Percentiles rank a stretch among this genome's conserved stretches.
Evolutionary conservation across 2,113 vertebrate species (phyloP).

Genomic region (Sturnira hondurensis): DNA sequence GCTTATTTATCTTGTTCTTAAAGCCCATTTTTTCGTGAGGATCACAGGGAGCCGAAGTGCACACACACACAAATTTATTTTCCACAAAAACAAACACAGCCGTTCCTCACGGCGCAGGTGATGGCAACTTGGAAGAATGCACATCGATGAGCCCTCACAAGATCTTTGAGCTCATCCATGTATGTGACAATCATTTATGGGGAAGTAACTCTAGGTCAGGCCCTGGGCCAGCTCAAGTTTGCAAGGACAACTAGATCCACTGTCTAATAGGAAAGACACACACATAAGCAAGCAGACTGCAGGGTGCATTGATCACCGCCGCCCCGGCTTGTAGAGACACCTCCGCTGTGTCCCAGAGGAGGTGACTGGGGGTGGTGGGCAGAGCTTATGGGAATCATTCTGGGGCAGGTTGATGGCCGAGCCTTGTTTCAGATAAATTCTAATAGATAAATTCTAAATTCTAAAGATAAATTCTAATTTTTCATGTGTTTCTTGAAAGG

Average conservation of each 20-base stretch:
- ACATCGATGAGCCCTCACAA: not conserved
- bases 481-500: not conserved
- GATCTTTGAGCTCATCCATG: not conserved
- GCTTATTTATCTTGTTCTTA: conserved; percentile 3
- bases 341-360: not conserved
- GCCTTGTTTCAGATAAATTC: not conserved
- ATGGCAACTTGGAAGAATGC: not conserved
- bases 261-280: not conserved
- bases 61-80: conserved; percentile 20
- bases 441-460: not conserved
- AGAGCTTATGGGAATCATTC: not conserved
- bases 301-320: not conserved
- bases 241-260: not conserved
- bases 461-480: not conserved
- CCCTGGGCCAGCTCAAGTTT: not conserved
- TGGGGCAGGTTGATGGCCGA: not conserved
- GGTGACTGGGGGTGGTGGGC: not conserved
- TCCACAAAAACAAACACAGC: not conserved
- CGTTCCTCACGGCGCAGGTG: not conserved
- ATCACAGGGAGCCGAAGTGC: not conserved
- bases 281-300: not conserved
- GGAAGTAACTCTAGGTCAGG: not conserved
- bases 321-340: not conserved
- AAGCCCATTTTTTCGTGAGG: conserved; percentile 20
- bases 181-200: not conserved